phyloP scores from a whole-genome alignment of 30 jellyfish, hydroid and myxozoan species.

The Mastigias papua region DNA sequence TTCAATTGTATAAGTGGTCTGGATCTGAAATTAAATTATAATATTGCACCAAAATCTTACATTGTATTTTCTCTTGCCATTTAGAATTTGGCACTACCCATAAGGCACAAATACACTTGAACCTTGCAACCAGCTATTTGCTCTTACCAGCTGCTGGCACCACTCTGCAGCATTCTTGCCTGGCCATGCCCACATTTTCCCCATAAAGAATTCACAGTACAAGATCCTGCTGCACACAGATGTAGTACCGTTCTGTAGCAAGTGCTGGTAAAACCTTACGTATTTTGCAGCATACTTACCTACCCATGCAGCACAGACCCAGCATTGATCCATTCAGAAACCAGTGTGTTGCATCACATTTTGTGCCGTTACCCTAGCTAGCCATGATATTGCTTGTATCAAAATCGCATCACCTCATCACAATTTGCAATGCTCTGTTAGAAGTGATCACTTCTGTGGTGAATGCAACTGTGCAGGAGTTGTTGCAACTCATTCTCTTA shows the following conservation, averaged over 20 bases:
- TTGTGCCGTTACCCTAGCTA: too few species aligned
- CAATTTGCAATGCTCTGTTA: too few species aligned
- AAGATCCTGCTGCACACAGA: too few species aligned
- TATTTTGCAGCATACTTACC: not conserved
- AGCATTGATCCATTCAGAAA: too few species aligned
- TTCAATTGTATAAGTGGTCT: not conserved
- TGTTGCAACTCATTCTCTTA: too few species aligned
- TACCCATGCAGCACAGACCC: not conserved
- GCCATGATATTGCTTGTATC: too few species aligned
- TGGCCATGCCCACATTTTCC: not conserved
- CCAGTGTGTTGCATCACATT: too few species aligned
- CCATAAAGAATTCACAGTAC: not conserved
- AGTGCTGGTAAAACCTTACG: not conserved
- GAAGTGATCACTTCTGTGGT: too few species aligned
- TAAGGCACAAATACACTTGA: not conserved
- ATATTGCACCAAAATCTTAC: not conserved
- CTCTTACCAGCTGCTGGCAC: not conserved
- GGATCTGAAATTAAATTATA: not conserved
- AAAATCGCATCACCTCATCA: too few species aligned
- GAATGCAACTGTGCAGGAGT: too few species aligned
- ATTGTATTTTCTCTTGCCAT: not conserved
- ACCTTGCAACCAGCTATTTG: not conserved
- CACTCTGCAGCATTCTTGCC: not conserved
- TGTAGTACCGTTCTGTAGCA: not conserved
- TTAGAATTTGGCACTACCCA: not conserved